Evolutionary conservation across 2,888 invertebrate species (phyloP).

Genomic region (Napeogenes inachia): DNA sequence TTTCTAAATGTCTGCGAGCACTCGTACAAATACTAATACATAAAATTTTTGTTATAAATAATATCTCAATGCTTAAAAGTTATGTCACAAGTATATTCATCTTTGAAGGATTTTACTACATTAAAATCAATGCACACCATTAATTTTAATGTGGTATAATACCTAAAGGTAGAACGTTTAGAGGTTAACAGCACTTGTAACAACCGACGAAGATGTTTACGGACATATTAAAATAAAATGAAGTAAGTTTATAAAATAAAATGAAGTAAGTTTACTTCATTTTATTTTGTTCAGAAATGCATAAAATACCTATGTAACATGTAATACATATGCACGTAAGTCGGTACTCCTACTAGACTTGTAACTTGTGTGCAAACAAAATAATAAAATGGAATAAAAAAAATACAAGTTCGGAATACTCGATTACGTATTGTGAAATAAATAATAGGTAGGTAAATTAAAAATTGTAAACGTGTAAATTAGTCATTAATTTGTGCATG

Average conservation of each 20-base stretch:
- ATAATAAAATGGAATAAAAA: neutral
- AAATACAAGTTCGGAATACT: conserved; percentile 16
- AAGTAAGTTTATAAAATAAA: too few relatives aligned
- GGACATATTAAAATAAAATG: too few relatives aligned
- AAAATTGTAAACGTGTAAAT: conserved; percentile 22
- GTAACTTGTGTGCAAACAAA: conserved; percentile 9
- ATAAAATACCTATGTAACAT: too few relatives aligned
- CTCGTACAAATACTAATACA: neutral
- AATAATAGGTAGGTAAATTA: conserved; percentile 1
- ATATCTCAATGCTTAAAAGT: conserved; percentile 32
- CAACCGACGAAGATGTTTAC: too few relatives aligned
- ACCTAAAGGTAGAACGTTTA: conserved; percentile 16
- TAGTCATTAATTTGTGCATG: conserved; percentile 36
- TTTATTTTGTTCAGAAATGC: neutral
- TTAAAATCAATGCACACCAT: conserved; percentile 1
- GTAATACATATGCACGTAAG: too few relatives aligned
- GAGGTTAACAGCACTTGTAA: too few relatives aligned
- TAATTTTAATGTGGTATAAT: conserved; percentile 12
- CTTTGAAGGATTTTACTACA: conserved; percentile 22
- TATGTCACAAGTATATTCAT: conserved; percentile 25
- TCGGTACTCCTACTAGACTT: neutral
- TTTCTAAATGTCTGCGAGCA: conserved; percentile 10
- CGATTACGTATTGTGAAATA: conserved; percentile 27
- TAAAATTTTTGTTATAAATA: conserved; percentile 18
- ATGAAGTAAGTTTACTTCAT: too few relatives aligned